Percentiles rank a stretch among this genome's conserved stretches.
phyloP scores from a whole-genome alignment of 2,888 invertebrate species.

The Ennomos fuscantarius region DNA sequence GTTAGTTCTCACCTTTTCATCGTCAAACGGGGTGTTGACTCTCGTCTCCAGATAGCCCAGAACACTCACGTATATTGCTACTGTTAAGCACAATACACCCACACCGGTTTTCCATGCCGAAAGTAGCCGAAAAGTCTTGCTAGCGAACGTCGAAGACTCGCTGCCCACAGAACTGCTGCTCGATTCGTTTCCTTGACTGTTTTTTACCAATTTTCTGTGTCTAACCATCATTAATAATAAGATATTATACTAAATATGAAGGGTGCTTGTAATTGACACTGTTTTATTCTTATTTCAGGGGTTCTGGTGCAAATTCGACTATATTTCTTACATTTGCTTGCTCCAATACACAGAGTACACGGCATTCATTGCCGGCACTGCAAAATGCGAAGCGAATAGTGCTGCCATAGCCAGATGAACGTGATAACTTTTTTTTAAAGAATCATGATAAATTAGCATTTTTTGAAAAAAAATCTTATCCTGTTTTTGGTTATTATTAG shows the following conservation, averaged over 20 bases:
- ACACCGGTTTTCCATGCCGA: slow-evolving; percentile 86
- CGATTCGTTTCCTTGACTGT: slow-evolving; percentile 58
- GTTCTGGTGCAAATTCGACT: slow-evolving; percentile 29
- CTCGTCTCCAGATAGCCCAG: slow-evolving; percentile 94
- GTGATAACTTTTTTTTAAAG: too few relatives aligned
- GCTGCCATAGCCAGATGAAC: too few relatives aligned
- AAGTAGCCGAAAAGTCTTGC: slow-evolving; percentile 52
- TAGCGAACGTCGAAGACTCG: slow-evolving; percentile 48
- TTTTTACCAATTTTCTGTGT: slow-evolving; percentile 59
- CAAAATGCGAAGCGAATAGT: too few relatives aligned
- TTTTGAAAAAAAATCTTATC: too few relatives aligned
- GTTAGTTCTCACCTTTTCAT: slow-evolving; percentile 87
- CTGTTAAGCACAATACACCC: slow-evolving; percentile 86
- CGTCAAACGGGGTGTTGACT: slow-evolving; percentile 93
- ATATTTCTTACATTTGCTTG: too few relatives aligned
- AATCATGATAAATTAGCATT: too few relatives aligned
- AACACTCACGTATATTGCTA: slow-evolving; percentile 91
- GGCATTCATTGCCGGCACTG: too few relatives aligned
- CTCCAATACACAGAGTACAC: too few relatives aligned
- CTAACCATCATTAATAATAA: slow-evolving; percentile 62
- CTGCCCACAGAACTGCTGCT: slow-evolving; percentile 65
- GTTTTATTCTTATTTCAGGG: slow-evolving; percentile 26
- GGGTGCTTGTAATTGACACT: slow-evolving; percentile 47
- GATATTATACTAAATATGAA: slow-evolving; percentile 27
- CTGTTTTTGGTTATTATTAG: too few relatives aligned